phyloP scores from a whole-genome alignment of 2,113 vertebrate genomes.

The Pangasianodon gigas region DNA sequence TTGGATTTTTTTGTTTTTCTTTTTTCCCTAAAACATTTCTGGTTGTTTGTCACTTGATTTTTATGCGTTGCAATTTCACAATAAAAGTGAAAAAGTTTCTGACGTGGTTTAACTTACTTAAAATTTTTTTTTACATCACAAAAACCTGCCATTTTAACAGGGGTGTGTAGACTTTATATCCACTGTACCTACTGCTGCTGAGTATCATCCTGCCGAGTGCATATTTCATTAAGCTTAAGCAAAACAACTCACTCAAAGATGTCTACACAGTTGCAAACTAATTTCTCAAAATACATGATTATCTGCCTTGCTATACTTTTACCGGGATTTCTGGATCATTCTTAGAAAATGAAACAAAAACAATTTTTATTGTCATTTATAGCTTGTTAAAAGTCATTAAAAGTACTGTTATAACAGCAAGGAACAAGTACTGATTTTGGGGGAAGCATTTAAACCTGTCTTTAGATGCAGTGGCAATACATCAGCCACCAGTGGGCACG shows the following conservation, averaged over 20 bases:
- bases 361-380: not conserved
- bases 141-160: too few relatives aligned
- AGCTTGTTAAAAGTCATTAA: not conserved
- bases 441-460: not conserved
- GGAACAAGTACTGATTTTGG: not conserved
- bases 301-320: not conserved
- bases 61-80: too few relatives aligned
- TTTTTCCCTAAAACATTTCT: too few relatives aligned
- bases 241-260: not conserved
- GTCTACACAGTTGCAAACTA: not conserved
- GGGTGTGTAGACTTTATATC: too few relatives aligned
- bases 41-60: too few relatives aligned
- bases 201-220: not conserved
- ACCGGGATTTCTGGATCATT: not conserved
- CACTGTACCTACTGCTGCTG: not conserved
- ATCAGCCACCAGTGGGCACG: not conserved
- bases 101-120: too few relatives aligned
- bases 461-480: not conserved
- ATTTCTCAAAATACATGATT: not conserved
- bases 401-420: not conserved
- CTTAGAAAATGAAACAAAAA: not conserved
- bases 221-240: not conserved
- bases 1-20: too few relatives aligned
- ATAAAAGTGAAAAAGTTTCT: too few relatives aligned
- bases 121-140: too few relatives aligned